Evolutionary conservation across 2,113 vertebrate genomes (phyloP).

Genomic region (Tyrannus savana): DNA sequence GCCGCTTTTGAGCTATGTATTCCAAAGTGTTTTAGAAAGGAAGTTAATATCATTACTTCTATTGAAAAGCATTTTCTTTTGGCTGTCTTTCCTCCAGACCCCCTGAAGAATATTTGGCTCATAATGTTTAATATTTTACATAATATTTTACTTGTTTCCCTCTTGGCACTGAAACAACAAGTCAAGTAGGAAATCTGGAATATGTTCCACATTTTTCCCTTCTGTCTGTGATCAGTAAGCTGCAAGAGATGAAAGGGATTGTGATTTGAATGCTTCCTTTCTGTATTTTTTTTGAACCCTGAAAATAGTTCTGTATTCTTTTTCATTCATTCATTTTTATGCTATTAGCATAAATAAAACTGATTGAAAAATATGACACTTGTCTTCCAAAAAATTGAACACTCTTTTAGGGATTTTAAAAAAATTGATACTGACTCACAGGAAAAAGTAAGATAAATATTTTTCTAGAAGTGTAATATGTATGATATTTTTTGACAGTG

Average conservation of each 20-base stretch:
- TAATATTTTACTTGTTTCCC: constrained; percentile 59
- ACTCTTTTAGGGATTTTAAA: not conserved
- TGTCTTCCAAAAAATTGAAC: not conserved
- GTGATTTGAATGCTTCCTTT: constrained; percentile 39
- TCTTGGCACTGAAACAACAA: constrained; percentile 43
- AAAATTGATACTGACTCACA: not conserved
- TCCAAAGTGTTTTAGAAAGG: constrained; percentile 2
- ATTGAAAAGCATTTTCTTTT: constrained; percentile 27
- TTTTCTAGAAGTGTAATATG: not conserved
- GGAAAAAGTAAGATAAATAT: not conserved
- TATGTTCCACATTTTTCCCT: constrained; percentile 48
- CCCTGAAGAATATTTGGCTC: constrained; percentile 30
- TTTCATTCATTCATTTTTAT: constrained; percentile 5
- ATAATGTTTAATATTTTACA: constrained; percentile 61
- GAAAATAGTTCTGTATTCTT: not conserved
- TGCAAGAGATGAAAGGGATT: constrained; percentile 58
- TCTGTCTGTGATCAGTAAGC: constrained; percentile 59
- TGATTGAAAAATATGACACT: not conserved
- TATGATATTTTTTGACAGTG: not conserved
- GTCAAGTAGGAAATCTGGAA: constrained; percentile 59
- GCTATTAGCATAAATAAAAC: not conserved
- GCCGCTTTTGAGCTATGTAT: not conserved
- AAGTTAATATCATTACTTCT: not conserved
- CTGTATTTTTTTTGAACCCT: not conserved
- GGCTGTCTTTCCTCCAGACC: not conserved